phyloP scores from a whole-genome alignment of 2,888 invertebrate species.

The Pandemis heparana region DNA sequence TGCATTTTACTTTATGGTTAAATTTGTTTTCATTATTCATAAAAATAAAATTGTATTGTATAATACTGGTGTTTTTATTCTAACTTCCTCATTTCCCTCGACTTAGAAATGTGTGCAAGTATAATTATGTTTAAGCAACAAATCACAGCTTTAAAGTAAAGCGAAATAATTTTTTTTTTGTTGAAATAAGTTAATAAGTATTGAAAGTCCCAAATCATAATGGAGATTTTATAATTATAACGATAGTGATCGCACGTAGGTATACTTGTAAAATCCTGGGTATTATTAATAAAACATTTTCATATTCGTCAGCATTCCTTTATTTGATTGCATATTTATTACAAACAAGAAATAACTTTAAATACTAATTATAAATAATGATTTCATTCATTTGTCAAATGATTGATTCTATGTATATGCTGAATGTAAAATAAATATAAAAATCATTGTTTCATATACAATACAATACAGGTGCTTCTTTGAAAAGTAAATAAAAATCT shows the following conservation, averaged over 20 bases:
- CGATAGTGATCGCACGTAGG: no score
- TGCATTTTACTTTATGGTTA: conserved; percentile 44
- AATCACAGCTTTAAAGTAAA: no score
- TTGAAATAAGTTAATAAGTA: no score
- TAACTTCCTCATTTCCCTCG: neutral
- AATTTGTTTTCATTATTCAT: conserved; percentile 47
- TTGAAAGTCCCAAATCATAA: no score
- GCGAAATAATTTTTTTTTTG: no score
- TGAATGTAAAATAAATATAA: conserved; percentile 32
- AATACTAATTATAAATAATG: conserved; percentile 50
- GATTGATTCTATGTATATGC: conserved; percentile 25
- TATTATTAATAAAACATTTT: neutral
- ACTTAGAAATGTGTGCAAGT: neutral
- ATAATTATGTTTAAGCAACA: no score
- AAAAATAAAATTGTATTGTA: conserved; percentile 51
- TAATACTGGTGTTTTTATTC: conserved; percentile 42
- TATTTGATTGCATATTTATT: conserved; percentile 63
- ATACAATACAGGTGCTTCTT: conserved; percentile 4
- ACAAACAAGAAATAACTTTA: conserved; percentile 60
- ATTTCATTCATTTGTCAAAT: conserved; percentile 44
- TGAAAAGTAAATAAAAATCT: conserved; percentile 8
- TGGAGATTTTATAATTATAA: no score
- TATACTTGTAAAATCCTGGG: neutral
- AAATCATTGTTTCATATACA: conserved; percentile 7
- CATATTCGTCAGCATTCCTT: conserved; percentile 60